Base-by-base conservation (phyloP, 53 echinoderm and acorn worm species). In the Astropecten irregularis region DNA sequence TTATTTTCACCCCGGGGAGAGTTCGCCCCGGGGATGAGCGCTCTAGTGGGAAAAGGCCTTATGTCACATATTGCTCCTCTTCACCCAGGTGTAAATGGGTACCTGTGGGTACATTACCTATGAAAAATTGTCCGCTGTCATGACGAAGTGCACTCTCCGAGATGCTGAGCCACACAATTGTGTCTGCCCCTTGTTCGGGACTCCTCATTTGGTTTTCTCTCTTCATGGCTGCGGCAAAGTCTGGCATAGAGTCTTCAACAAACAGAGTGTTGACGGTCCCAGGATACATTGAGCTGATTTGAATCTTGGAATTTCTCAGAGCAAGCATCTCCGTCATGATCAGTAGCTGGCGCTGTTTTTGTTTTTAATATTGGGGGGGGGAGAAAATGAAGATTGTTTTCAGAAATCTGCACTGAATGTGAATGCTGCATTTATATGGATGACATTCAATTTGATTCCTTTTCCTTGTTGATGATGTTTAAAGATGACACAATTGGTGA, bases 261-360 rank as follows among this genome's bases (percentile, higher is more conserved):
- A 85, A 88, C 9, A 86, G 88, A 7, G 95, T 95, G 60, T 88
- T 89, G 1, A 88, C 91, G 83, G 91, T 88, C 34, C 95, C 95
- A 0, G 95, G 93, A 46, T 93, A 93, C 95, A 95, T 95, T 3
- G 86, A 25, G 31, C 82, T 90, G 82, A 95, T 93, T 13, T 89
- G 86, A 28, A 95, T 81, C 9, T 76, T 48, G n/a, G 88, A 84
- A 53, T 71, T 59, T 25, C 25, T 68, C 76, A 83, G 91, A 48
- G 93, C 87, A 90, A 90, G 93, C 65, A 85, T 88, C 58, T 93
- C 93, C 20, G 88, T 93, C 95, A 95, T 95, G 31, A 95, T 82
- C 2, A 95, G 71, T 34, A 90, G 93, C 34, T 93, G 89, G 42
- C 95, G 83, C 95, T 95, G 69, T 36, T 64, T n/a, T n/a, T 5